A percentile compares a stretch with the other conserved stretches of the same genome.
Conservation (phyloP, 2,113 vertebrate species). For the Atlantisia rogersi region DNA sequence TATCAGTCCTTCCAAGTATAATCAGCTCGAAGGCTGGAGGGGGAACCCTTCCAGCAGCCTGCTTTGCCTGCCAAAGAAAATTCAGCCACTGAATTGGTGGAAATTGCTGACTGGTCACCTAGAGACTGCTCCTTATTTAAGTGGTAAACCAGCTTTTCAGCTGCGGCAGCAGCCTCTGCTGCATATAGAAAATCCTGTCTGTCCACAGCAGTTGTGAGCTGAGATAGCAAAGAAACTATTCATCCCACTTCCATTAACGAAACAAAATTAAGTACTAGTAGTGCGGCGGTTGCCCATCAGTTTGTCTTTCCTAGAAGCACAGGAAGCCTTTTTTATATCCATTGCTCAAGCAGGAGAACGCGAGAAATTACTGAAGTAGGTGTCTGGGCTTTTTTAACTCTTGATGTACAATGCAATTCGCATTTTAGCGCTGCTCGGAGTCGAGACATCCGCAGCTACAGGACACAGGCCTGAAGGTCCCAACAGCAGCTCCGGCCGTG, state of each 20-base stretch:
- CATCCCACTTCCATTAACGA: neutral
- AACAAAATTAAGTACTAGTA: neutral
- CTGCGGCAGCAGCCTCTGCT: neutral
- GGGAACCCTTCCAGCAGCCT: neutral
- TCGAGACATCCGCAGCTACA: neutral
- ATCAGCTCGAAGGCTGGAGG: neutral
- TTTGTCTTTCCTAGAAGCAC: neutral
- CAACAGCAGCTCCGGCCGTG: neutral
- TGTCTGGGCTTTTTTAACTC: neutral
- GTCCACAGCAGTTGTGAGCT: neutral
- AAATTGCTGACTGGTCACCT: slow-evolving; percentile 61
- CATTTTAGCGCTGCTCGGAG: neutral
- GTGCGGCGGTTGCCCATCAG: neutral
- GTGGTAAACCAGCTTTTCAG: slow-evolving; percentile 33
- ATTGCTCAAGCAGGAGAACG: neutral
- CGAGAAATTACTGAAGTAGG: fast-evolving
- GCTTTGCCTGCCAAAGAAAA: slow-evolving; percentile 46
- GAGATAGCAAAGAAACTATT: neutral
- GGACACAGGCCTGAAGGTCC: fast-evolving
- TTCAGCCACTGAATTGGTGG: slow-evolving; percentile 33
- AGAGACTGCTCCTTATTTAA: slow-evolving; percentile 36
- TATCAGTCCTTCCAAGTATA: neutral
- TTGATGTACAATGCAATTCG: fast-evolving
- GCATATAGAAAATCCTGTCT: neutral
- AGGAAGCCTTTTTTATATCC: neutral